Percentiles rank a stretch among this genome's conserved stretches.
phyloP scores from a whole-genome alignment of 2,797 vertebrate species.

The Apogon talboti region DNA sequence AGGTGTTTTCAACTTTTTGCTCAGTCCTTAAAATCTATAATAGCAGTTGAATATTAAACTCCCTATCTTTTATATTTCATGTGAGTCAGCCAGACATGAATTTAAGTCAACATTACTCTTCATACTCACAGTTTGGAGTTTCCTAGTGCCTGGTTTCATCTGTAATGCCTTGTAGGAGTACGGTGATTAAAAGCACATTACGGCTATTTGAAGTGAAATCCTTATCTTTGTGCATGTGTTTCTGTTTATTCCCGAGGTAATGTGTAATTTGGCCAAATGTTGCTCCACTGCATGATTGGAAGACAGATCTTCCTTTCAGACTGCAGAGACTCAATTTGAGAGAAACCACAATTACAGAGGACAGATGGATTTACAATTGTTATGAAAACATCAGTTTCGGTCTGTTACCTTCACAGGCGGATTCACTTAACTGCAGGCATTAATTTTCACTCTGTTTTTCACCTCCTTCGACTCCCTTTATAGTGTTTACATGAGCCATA shows the following conservation, averaged over 20 bases:
- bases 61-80: not conserved
- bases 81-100: not conserved
- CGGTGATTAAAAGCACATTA: slow-evolving; percentile 23
- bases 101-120: too few species aligned
- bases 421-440: not conserved
- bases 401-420: slow-evolving; percentile 15
- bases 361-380: slow-evolving; percentile 12
- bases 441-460: not conserved
- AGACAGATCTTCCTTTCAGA: slow-evolving; percentile 23
- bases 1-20: too few species aligned
- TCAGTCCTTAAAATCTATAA: too few species aligned
- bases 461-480: not conserved
- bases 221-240: slow-evolving; percentile 15
- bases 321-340: too few species aligned
- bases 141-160: slow-evolving; percentile 1
- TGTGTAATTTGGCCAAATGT: slow-evolving; percentile 17
- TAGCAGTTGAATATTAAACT: too few species aligned
- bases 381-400: slow-evolving; percentile 23
- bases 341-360: slow-evolving; percentile 45
- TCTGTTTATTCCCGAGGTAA: slow-evolving; percentile 29
- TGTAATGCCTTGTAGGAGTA: not conserved
- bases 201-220: not conserved
- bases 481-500: not conserved
- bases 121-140: slow-evolving; percentile 5
- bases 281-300: slow-evolving; percentile 14